These are phyloP conservation scores for Ophion ventricosus DNA, from an alignment of 2,888 invertebrate species.

Conservation along the genomic window DNA sequence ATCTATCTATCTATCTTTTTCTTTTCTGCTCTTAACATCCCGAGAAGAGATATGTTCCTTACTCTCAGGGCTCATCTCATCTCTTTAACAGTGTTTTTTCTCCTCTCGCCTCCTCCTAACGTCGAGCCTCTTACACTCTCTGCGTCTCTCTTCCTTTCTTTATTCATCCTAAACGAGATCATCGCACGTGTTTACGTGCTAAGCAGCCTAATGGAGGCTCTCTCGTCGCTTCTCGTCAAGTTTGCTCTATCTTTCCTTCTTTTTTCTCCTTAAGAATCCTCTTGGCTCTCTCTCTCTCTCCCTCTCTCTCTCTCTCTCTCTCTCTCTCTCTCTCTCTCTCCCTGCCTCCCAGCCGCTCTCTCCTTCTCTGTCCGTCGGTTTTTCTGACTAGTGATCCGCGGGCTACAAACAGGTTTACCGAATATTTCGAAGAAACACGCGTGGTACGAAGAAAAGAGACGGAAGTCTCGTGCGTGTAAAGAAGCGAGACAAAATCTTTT, in stretches of 20 bases:
- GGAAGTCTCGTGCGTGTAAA: background rate
- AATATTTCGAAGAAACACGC: conserved; percentile 60
- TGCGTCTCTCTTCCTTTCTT: conserved; percentile 21
- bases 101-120: conserved; percentile 16
- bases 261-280: conserved; percentile 27
- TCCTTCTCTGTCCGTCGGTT: conserved; percentile 2
- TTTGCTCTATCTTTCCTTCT: conserved; percentile 26
- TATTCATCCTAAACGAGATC: conserved; percentile 76
- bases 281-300: conserved; percentile 9
- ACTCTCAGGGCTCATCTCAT: conserved; percentile 30
- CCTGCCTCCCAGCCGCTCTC: conserved; percentile 5
- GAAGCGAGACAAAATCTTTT: conserved; percentile 46
- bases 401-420: conserved; percentile 64
- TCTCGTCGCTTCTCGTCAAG: conserved; percentile 53
- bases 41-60: conserved; percentile 36
- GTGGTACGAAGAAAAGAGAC: conserved; percentile 40
- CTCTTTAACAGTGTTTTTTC: conserved; percentile 38
- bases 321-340: background rate
- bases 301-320: conserved; percentile 3
- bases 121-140: conserved; percentile 22
- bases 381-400: conserved; percentile 20
- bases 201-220: conserved; percentile 79
- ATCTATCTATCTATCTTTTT: too few species aligned
- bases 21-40: background rate
- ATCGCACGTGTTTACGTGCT: conserved; percentile 77